Percentiles rank a stretch among this genome's conserved stretches.
These are phyloP conservation scores for Chrysomallon squamiferum DNA, from an alignment of 1,140 invertebrate genomes.

Conservation along the genomic window DNA sequence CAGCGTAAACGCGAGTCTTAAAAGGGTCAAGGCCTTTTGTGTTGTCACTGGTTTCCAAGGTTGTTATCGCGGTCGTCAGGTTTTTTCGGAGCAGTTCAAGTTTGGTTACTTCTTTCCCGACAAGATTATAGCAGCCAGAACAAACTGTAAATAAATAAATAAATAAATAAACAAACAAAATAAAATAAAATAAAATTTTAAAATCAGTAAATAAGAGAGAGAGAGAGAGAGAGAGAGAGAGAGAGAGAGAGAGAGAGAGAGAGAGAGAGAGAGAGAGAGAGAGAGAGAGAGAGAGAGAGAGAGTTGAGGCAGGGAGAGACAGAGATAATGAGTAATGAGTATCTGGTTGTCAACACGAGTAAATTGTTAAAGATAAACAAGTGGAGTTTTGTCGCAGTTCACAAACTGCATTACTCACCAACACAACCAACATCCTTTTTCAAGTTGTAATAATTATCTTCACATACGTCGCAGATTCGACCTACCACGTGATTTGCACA, in stretches of 20 bases:
- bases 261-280: neutral
- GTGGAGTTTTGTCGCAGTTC: no score
- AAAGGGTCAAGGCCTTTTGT: conserved; percentile 8
- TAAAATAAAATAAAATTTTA: neutral
- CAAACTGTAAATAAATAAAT: conserved; percentile 21
- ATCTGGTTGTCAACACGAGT: no score
- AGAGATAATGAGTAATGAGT: neutral
- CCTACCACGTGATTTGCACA: conserved; percentile 91
- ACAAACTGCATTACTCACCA: neutral
- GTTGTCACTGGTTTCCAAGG: conserved; percentile 3
- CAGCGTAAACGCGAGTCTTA: neutral
- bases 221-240: neutral
- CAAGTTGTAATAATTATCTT: conserved; percentile 63
- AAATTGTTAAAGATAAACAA: no score
- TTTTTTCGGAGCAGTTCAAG: conserved; percentile 15
- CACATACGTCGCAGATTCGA: conserved; percentile 89
- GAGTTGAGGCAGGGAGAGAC: neutral
- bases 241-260: neutral
- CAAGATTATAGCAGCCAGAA: conserved; percentile 22
- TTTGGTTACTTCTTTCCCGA: conserved; percentile 9
- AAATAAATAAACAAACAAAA: neutral
- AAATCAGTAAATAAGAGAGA: neutral
- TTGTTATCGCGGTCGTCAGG: conserved; percentile 8
- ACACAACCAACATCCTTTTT: neutral
- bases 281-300: neutral